Base-by-base conservation (phyloP, 2,797 vertebrate species). In the Sebastes paucispinis region DNA sequence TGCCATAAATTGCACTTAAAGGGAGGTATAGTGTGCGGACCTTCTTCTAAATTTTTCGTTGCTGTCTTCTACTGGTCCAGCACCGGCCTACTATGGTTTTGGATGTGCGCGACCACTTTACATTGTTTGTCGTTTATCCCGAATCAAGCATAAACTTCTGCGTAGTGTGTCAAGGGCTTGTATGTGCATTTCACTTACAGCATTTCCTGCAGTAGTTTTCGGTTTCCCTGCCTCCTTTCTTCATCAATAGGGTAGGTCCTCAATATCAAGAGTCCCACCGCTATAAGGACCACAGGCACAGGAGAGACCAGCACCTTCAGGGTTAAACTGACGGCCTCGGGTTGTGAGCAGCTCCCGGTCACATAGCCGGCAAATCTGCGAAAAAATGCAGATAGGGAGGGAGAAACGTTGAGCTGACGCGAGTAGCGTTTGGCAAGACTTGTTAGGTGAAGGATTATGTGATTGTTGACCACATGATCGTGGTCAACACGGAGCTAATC, bases 201-300 rank as follows among this genome's bases (percentile, higher is more conserved):
- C 31, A 96, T 85, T 55, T 96, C 87, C 88, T 97, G 96, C 59
- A 99, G 92, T 12, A 95, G 93, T 87, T 97, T 97, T 65, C 94
- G 96, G 92, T 98, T 99, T 27, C 94, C 80, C 81, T 87, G 93
- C 83, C 98, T 91, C 80, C 91, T 96, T 43, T 97, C 94, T 88
- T 99, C 98, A 0, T 98, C 90, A 0, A 99, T 99, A 34, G 98
- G 98, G 69, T 99, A 99, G 0, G 96, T 93, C 84, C 88, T 97
- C 85, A 99, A 96, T 25, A 99, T 96, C 36, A 98, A 72, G 60
- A 99, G 93, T 43, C 98, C 97, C 64, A 98, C 73, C 8, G 94
- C 59, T 55, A 99, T 99, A 62, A 99, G 94, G 24, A 67, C 86
- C 60, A 98, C 95, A 0, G 98, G 98, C 3, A 95, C 96, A 0